A percentile compares a stretch with the other conserved stretches of the same genome.
These are phyloP conservation scores for Cottoperca gobio DNA, from an alignment of 2,797 vertebrate genomes.

Conservation along the genomic window DNA sequence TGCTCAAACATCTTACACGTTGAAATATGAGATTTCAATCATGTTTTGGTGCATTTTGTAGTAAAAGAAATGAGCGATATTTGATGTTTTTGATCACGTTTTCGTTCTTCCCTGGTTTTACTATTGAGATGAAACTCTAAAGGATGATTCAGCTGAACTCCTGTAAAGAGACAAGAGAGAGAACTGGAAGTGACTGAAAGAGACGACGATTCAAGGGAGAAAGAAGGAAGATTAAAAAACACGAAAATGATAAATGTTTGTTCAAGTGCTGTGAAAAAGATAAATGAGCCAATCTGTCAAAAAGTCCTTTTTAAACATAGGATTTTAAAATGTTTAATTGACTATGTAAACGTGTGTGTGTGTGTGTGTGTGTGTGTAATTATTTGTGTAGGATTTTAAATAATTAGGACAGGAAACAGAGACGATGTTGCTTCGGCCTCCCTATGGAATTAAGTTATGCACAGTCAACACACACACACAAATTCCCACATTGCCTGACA, in stretches of 20 bases:
- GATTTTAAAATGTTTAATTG: conserved; percentile 28
- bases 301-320: conserved; percentile 33
- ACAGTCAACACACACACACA: conserved; percentile 43
- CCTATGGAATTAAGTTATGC: conserved; percentile 73
- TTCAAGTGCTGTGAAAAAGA: not conserved
- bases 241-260: not conserved
- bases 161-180: not conserved
- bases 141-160: not conserved
- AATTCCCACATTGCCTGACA: conserved; percentile 51
- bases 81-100: too few species aligned
- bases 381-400: conserved; percentile 66
- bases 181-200: not conserved
- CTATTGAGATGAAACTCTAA: too few species aligned
- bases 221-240: not conserved
- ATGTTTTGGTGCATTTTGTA: too few species aligned
- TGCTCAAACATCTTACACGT: too few species aligned
- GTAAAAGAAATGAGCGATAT: too few species aligned
- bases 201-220: not conserved
- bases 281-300: conserved; percentile 14
- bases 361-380: conserved; percentile 15
- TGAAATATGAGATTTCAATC: too few species aligned
- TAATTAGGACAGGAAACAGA: conserved; percentile 75
- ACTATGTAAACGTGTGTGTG: not conserved
- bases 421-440: conserved; percentile 61
- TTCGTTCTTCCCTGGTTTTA: too few species aligned